phyloP scores from a whole-genome alignment of 2,113 vertebrate species.

The Nothocercus julius region DNA sequence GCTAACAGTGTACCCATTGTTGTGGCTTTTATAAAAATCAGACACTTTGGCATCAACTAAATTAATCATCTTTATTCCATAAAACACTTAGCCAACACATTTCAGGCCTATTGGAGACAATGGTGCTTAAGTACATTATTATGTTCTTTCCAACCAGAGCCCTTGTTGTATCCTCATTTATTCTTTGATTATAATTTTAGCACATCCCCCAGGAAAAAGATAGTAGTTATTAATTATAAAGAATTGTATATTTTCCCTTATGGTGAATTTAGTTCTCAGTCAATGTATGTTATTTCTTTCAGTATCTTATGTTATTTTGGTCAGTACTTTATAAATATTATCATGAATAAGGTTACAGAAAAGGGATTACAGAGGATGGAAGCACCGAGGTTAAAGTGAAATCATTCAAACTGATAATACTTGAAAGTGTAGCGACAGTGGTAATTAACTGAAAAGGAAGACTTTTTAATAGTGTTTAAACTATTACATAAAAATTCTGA shows the following conservation, averaged over 20 bases:
- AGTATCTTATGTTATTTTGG: not conserved
- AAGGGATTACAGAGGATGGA: not conserved
- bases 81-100: not conserved
- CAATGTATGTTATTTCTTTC: not conserved
- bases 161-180: not conserved
- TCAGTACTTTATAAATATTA: not conserved
- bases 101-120: not conserved
- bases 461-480: not conserved
- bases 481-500: not conserved
- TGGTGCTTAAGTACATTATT: not conserved
- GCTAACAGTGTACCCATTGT: not conserved
- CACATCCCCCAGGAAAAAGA: not conserved
- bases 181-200: not conserved
- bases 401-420: not conserved
- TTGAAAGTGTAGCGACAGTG: not conserved
- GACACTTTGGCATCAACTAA: not conserved
- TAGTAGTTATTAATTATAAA: not conserved
- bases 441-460: not conserved
- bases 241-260: not conserved
- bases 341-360: not conserved
- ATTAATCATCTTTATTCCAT: not conserved
- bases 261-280: not conserved
- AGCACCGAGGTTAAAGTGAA: not conserved
- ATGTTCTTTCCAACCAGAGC: not conserved
- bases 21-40: not conserved